Evolutionary conservation across 2,888 invertebrate genomes (phyloP), one percentile per base, ranked within the genome.

Genomic region (Cheiracanthium punctorium): DNA sequence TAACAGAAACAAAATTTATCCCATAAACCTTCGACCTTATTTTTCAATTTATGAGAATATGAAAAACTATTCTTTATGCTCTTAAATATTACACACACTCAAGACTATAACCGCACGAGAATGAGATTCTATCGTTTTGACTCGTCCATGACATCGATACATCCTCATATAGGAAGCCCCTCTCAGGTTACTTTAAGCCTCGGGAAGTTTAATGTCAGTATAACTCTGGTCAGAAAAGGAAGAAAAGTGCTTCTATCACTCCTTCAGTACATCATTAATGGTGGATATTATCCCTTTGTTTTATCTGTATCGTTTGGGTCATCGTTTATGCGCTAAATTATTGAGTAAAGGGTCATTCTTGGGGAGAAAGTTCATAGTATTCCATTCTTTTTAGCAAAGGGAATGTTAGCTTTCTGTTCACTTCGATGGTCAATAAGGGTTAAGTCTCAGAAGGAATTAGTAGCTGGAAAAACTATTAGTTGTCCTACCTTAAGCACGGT

Each of bases 211-310:
- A 82, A 82, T 82, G 82, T 82, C 82, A 82, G 76, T 76, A 82
- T 82, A 82, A 82, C 76, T 76, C 82, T 71, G 41, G 69, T 33
- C 69, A 10, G 48, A 77, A 72, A 29, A 29, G 41, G 37, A 52
- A 72, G 33, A 69, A 81, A 48, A 69, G 52, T 30, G 37, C 12
- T 65, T 70, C 70, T 75, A 82, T 76, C 75, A 74, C 48, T 71
- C 73, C n/a, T 43, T 52, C 69, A 32, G 30, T 73, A 72, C 65
- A 85, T 84, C 84, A 84, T 74, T 79, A 85, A 85, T 85, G 84
- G 74, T n/a, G 73, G 84, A 85, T 85, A 85, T 85, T 85, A 85
- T 79, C 79, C 72, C 74, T 85, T 85, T 74, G 58, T 84, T 84
- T 79, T 73, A 73, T 58, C 67, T 72, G 28, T 71, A 72, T 28